Evolutionary conservation across 2,797 vertebrate genomes (phyloP).

Genomic region (Pseudochirops cupreus): DNA sequence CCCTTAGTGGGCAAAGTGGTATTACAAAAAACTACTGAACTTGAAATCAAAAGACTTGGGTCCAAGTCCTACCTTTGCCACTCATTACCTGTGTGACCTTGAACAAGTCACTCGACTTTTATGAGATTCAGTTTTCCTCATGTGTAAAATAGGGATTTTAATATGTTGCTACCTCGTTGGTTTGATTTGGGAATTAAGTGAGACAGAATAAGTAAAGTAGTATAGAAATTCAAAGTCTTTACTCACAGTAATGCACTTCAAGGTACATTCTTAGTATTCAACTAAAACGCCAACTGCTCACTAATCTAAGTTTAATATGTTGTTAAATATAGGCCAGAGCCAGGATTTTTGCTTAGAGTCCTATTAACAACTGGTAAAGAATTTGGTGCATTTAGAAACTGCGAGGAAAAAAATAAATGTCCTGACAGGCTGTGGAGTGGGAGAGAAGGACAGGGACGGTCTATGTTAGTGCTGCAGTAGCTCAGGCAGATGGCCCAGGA

Average conservation of each 20-base stretch:
- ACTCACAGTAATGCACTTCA: background rate
- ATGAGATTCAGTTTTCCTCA: background rate
- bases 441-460: background rate
- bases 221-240: background rate
- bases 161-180: background rate
- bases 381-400: constrained; percentile 25
- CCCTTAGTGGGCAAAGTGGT: background rate
- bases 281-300: constrained; percentile 21
- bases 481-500: constrained; percentile 29
- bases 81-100: background rate
- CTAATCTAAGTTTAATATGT: constrained; percentile 49
- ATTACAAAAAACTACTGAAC: background rate
- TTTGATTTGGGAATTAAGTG: background rate
- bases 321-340: constrained; percentile 16
- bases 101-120: background rate
- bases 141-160: background rate
- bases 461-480: constrained; percentile 29
- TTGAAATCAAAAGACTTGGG: background rate
- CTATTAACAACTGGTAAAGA: constrained; percentile 34
- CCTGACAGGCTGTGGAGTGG: background rate
- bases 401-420: background rate
- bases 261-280: background rate
- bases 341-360: constrained; percentile 31
- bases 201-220: background rate
- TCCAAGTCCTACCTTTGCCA: background rate